A percentile compares a stretch with the other conserved stretches of the same genome.
phyloP scores from a whole-genome alignment of 2,113 vertebrate genomes.

The Tylochromis polylepis region DNA sequence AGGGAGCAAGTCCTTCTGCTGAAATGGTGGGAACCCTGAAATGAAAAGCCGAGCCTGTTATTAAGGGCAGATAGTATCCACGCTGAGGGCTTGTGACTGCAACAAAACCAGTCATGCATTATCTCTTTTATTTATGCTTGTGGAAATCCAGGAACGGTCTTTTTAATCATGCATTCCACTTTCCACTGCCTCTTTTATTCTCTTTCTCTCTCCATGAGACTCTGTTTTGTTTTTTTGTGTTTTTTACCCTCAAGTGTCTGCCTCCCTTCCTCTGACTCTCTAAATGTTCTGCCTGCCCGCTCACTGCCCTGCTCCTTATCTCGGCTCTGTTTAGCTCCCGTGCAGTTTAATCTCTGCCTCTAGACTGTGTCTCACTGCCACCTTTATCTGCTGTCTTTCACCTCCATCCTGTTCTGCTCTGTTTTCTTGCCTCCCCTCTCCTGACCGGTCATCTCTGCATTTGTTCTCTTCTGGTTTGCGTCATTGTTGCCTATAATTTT shows the following conservation, averaged over 20 bases:
- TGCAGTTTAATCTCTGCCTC: conserved; percentile 19
- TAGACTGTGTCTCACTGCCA: background rate
- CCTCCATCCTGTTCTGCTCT: conserved; percentile 4
- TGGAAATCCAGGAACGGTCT: conserved; percentile 24
- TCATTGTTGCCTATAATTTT: background rate
- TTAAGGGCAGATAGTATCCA: conserved; percentile 11
- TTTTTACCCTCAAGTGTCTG: conserved; percentile 9
- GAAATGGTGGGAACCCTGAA: conserved; percentile 1
- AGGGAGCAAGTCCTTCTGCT: conserved; percentile 1
- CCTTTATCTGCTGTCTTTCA: conserved; percentile 7
- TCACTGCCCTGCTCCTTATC: conserved; percentile 11
- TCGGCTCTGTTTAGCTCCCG: background rate
- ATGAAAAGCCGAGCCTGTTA: conserved; percentile 37
- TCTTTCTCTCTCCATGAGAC: background rate
- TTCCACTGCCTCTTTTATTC: conserved; percentile 23
- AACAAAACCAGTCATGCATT: background rate
- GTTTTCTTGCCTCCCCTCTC: background rate
- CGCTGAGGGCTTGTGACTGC: background rate
- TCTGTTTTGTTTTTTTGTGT: background rate
- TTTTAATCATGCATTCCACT: conserved; percentile 31
- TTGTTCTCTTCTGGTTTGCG: background rate
- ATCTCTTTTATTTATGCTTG: conserved; percentile 36
- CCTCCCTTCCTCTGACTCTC: background rate
- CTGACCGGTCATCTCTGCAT: background rate
- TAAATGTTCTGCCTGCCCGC: background rate